phyloP scores from a whole-genome alignment of 2,113 vertebrate genomes.

The Hydrolagus affinis region DNA sequence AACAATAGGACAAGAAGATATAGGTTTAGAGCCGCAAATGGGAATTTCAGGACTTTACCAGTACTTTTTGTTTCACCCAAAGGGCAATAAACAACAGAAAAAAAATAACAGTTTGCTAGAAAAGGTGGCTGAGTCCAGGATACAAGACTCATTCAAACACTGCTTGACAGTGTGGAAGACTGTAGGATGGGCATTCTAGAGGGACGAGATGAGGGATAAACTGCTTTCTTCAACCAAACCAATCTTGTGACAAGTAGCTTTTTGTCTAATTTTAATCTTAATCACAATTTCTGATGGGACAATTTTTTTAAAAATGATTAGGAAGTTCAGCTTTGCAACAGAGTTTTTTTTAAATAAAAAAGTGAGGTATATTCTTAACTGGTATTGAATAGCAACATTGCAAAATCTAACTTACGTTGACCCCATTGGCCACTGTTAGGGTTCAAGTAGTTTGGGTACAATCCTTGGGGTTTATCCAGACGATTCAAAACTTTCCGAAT shows the following conservation, averaged over 20 bases:
- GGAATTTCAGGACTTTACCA: neutral
- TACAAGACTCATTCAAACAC: no score
- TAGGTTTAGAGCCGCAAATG: no score
- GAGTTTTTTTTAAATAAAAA: neutral
- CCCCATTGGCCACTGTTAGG: conserved; percentile 97
- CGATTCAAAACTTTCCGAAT: conserved; percentile 85
- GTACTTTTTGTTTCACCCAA: neutral
- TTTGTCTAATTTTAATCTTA: neutral
- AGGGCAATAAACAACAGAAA: neutral
- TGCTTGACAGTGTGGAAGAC: neutral
- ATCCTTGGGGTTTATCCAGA: conserved; percentile 88
- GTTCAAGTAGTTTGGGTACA: conserved; percentile 96
- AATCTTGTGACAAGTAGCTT: neutral
- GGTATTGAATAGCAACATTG: neutral
- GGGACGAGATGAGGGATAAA: no score
- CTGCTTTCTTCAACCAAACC: no score
- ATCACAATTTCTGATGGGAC: neutral
- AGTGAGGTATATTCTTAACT: neutral
- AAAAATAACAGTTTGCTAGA: no score
- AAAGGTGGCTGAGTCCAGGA: no score
- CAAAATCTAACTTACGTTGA: conserved; percentile 77
- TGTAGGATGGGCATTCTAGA: no score
- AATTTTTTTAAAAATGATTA: no score
- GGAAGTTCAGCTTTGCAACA: no score
- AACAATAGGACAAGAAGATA: neutral